Conservation (phyloP, 2,797 vertebrate species). For the Iguana delicatissima region DNA sequence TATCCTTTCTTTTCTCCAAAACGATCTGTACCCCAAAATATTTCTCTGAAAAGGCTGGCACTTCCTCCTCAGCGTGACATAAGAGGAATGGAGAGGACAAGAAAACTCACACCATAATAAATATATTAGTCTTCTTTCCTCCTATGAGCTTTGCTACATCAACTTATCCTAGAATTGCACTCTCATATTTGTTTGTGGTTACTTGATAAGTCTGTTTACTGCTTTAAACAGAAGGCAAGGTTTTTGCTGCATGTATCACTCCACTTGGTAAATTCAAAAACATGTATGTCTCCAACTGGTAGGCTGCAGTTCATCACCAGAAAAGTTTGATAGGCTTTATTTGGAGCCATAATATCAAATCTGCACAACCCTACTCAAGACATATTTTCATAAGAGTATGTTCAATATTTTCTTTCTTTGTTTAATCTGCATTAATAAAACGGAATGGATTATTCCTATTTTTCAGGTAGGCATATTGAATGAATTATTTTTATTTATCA, state of each 20-base stretch:
- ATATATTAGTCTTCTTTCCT: background rate
- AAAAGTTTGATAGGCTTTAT: constrained; percentile 37
- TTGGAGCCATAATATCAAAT: background rate
- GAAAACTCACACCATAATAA: background rate
- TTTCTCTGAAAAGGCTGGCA: too few species aligned
- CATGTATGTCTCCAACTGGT: fast-evolving
- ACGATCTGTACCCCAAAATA: background rate
- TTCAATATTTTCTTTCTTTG: background rate
- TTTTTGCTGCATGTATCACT: fast-evolving
- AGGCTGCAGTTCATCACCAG: constrained; percentile 17
- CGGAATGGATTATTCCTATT: background rate
- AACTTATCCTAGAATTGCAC: background rate
- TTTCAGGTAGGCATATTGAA: background rate
- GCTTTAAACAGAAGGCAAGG: background rate
- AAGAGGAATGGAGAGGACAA: background rate
- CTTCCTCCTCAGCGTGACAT: background rate
- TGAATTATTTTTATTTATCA: background rate
- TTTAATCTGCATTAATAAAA: background rate
- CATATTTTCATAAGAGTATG: background rate
- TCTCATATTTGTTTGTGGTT: background rate
- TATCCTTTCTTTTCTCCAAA: background rate
- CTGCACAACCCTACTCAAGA: background rate
- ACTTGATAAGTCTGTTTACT: background rate
- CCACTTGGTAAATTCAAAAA: background rate
- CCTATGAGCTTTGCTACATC: background rate